A percentile compares a stretch with the other conserved stretches of the same genome.
Conservation (phyloP, 2,888 invertebrate species). For the Choristoneura rosaceana region DNA sequence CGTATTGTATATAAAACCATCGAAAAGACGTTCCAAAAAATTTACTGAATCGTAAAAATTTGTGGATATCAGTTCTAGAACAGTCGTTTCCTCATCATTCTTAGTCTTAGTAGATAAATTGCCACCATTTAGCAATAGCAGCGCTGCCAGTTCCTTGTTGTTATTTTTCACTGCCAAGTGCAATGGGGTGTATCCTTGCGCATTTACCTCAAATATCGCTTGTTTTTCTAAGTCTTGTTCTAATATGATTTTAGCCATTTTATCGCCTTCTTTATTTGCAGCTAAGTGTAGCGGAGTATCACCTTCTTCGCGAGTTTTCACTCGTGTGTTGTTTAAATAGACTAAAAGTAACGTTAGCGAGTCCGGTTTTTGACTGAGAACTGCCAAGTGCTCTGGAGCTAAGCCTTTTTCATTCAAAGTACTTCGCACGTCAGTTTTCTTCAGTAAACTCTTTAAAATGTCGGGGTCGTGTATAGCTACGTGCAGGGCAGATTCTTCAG, state of each 20-base stretch:
- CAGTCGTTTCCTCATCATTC: background rate
- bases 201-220: background rate
- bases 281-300: background rate
- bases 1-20: background rate
- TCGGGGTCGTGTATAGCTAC: background rate
- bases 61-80: constrained; percentile 8
- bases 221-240: background rate
- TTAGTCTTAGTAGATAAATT: constrained; percentile 10
- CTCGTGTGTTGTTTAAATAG: background rate
- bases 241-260: background rate
- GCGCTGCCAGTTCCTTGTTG: background rate
- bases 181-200: constrained; percentile 6
- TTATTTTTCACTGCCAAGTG: background rate
- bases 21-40: constrained; percentile 13
- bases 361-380: background rate
- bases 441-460: background rate
- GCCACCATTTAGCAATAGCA: background rate
- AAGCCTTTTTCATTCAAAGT: background rate
- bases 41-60: background rate
- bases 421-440: background rate
- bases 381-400: background rate
- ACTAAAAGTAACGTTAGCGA: constrained; percentile 1
- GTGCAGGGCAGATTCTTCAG: background rate
- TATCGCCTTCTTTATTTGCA: background rate
- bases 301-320: background rate